Evolutionary conservation across 2,113 vertebrate genomes (phyloP), one percentile per base, ranked within the genome.

Genomic region (Poeciliopsis retropinna): DNA sequence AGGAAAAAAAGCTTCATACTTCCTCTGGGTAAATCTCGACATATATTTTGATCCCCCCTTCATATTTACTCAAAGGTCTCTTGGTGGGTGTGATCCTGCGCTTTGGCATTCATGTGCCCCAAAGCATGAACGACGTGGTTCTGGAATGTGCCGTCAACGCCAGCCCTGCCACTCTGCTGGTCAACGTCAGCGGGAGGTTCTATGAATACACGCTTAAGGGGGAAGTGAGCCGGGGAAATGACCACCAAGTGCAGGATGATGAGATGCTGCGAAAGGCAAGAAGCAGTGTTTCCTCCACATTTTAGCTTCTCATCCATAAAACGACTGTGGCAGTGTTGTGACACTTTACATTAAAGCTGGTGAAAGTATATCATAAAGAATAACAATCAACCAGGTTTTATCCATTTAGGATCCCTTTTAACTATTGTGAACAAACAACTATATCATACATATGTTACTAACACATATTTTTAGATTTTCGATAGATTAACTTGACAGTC

Each of bases 261-360:
- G 97, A 99, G 89, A 98, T 99, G 96, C 95, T 99, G 70, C 93
- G 96, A 85, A 99, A 98, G 97, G 98, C 95, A 94, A 95, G 93
- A 41, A 0, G 51, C 51, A 54, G 2, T 3, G 9, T 22, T 54
- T 54, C 51, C 44, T 17, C 14, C 5, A 47, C 44, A 2, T 22
- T 47, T 57, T 57, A 25, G 25, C 25, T n/a, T 25, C 22, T 57
- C 22, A 57, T 9, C 19, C 51, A 57, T 8, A 57, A 11, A 57
- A 57, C 7, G 2, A n/a, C 51, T n/a, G 22, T 57, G 22, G 22
- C 51, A 57, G 51, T 57, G 25, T n/a, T 57, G 51, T 57, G 8
- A 54, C 47, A 8, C 5, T 54, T 54, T 7, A 22, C 19, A 54
- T 2, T 54, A 7, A 25, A 54, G 47, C 47, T 57, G 2, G 51